A percentile compares a stretch with the other conserved stretches of the same genome.
Evolutionary conservation across 2,113 vertebrate genomes (phyloP).

Genomic region (Rhinolophus sinicus): DNA sequence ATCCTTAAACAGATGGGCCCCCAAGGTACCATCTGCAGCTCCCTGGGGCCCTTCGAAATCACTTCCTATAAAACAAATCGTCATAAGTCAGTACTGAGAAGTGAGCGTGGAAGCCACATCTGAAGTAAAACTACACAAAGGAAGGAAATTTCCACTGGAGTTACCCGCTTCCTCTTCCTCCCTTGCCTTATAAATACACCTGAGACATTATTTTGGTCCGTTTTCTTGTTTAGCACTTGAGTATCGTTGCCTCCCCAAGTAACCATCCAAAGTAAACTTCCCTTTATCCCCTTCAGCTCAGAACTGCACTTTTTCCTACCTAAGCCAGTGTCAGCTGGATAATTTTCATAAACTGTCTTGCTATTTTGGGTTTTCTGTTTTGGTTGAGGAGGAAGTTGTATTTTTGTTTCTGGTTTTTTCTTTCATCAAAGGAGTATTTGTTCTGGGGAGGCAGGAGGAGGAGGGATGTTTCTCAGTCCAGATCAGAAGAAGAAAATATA

Average conservation of each 20-base stretch:
- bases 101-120: conserved; percentile 32
- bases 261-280: conserved; percentile 49
- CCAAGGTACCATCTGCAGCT: conserved; percentile 52
- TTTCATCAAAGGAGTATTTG: conserved; percentile 65
- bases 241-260: not conserved
- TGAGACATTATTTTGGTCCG: not conserved
- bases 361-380: conserved; percentile 70
- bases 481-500: conserved; percentile 46
- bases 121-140: conserved; percentile 55
- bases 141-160: conserved; percentile 67
- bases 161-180: not conserved
- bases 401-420: conserved; percentile 56
- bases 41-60: conserved; percentile 48
- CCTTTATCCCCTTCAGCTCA: not conserved
- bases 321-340: conserved; percentile 47
- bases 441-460: conserved; percentile 37
- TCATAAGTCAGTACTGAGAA: conserved; percentile 20
- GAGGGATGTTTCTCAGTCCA: conserved; percentile 35
- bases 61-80: conserved; percentile 66
- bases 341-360: conserved; percentile 57
- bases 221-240: conserved; percentile 8
- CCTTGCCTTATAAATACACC: conserved; percentile 2
- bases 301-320: conserved; percentile 33
- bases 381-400: conserved; percentile 60
- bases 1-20: conserved; percentile 68